Evolutionary conservation across 2,888 invertebrate genomes (phyloP), one percentile per base, ranked within the genome.

Genomic region (Caenorhabditis plicata): DNA sequence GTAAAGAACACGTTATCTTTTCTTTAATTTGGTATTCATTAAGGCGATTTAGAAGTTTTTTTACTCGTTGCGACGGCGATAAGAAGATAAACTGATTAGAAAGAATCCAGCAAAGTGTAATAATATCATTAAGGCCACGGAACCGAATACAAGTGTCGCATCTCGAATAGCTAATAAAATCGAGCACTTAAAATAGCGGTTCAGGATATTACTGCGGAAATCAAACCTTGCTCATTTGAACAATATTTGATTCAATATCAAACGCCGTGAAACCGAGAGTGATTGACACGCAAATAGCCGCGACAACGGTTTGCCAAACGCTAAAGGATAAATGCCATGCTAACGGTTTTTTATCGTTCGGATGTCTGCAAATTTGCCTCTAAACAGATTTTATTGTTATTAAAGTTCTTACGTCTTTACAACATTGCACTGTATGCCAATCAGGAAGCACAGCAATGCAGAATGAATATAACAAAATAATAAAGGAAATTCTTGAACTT

Each of bases 181-280:
- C 0, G 64, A 66, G 27, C 71, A 71, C 62, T 65, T 57, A 36
- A 65, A 47, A 20, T 22, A 11, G 25, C n/a, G 11, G 1, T 17
- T 3, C n/a, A 29, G 22, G 22, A 15, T 7, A 22, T 9, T 31
- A 46, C 11, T 31, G 2, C 7, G 23, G 19, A 36, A 31, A 25
- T 20, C 15, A 5, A 23, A 64, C 64, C 49, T 68, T 56, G 8
- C 47, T 25, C 65, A 71, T 68, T 9, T 38, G 46, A n/a, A 42
- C 47, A 31, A 58, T 55, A 15, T 43, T 35, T 3, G 41, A 19
- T 32, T 66, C 65, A 11, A 46, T 39, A 25, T 71, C 71, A 19
- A 71, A 68, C 4, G 71, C 71, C 3, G 71, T 71, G 54, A 71
- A 71, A 0, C 66, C 3, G 20, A 71, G 27, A 2, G 68, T 50